Percentiles rank a stretch among this genome's conserved stretches.
Evolutionary conservation across 2,888 invertebrate species (phyloP).

Genomic region (Rotaria magnacalcarata): DNA sequence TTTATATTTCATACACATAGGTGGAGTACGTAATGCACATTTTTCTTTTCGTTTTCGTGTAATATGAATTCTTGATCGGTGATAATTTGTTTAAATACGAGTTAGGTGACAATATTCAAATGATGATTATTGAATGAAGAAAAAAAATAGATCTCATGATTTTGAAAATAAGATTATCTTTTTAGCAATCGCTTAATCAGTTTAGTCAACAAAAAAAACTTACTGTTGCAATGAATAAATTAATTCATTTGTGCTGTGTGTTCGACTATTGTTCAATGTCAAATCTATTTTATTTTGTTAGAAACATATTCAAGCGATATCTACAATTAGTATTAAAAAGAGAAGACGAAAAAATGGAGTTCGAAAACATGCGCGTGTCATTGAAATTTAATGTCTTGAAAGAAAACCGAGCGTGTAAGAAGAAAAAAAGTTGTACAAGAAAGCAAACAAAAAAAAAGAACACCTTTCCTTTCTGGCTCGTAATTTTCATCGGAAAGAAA

Average conservation of each 20-base stretch:
- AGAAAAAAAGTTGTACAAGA: not conserved
- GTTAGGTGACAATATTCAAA: not conserved
- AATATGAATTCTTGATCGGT: not conserved
- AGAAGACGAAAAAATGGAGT: not conserved
- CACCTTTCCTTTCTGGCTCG: not conserved
- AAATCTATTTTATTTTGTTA: not conserved
- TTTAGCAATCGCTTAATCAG: not conserved
- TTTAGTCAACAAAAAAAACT: not conserved
- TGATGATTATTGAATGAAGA: not conserved
- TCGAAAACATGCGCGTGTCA: not conserved
- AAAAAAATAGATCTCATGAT: no score
- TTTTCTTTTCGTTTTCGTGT: not conserved
- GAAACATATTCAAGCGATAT: no score
- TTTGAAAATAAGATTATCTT: not conserved
- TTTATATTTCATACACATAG: not conserved
- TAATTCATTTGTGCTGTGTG: no score
- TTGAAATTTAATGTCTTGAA: not conserved
- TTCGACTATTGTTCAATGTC: not conserved
- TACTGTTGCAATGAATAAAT: not conserved
- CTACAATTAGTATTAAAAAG: not conserved
- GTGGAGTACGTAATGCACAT: not conserved
- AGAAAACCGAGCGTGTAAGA: not conserved
- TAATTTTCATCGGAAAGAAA: not conserved
- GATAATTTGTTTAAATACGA: not conserved
- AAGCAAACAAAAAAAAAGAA: not conserved